phyloP scores from a whole-genome alignment of 53 echinoderm and acorn worm species.

The Echinometra lucunter region DNA sequence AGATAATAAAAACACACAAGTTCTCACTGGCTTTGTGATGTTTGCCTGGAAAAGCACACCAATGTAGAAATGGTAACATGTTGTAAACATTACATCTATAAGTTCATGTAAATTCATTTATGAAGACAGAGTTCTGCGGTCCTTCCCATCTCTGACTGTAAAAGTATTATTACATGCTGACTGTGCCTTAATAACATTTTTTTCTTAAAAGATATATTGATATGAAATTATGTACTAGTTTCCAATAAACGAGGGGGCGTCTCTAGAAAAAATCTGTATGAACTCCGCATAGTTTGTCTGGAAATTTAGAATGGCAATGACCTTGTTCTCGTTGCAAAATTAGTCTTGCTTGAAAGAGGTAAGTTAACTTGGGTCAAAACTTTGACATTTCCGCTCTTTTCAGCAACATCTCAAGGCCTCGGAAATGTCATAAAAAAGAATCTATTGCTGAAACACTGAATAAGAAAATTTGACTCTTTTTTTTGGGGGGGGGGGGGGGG shows the following conservation, averaged over 20 bases:
- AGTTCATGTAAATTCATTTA: not conserved
- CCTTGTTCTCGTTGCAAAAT: not conserved
- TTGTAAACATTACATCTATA: not conserved
- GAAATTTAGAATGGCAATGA: not conserved
- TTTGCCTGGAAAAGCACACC: not conserved
- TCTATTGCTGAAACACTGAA: too few species aligned
- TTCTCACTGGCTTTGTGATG: not conserved
- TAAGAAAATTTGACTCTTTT: too few species aligned
- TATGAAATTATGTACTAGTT: not conserved
- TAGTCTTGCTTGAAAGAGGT: not conserved
- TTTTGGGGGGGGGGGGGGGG: too few species aligned
- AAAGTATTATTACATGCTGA: not conserved
- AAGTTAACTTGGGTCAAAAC: too few species aligned
- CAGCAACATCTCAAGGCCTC: too few species aligned
- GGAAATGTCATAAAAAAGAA: too few species aligned
- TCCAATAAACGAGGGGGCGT: not conserved
- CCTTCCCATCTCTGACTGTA: not conserved
- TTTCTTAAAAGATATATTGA: not conserved
- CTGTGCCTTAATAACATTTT: not conserved
- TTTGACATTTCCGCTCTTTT: too few species aligned
- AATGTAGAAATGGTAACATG: not conserved
- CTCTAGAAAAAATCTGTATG: not conserved
- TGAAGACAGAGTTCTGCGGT: not conserved
- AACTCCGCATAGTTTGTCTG: not conserved
- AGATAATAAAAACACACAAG: not conserved